phyloP scores from a whole-genome alignment of 2,888 invertebrate species.

The Patella ulyssiponensis region DNA sequence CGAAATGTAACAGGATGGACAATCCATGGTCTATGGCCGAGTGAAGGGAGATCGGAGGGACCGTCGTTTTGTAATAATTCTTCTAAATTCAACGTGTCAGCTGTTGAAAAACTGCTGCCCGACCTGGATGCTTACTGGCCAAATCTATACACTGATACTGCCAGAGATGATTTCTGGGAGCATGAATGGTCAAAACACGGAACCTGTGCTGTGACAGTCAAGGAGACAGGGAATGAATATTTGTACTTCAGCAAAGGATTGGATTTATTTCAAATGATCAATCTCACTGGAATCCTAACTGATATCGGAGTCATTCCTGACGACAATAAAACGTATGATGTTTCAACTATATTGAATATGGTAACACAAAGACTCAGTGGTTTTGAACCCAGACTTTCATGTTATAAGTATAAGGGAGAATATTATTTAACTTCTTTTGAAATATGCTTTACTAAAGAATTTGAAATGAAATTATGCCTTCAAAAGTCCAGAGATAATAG shows the following conservation, averaged over 20 bases:
- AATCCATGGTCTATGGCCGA: slow-evolving; percentile 2
- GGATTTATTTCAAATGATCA: not conserved
- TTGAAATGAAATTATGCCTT: not conserved
- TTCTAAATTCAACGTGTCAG: not conserved
- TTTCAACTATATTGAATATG: not conserved
- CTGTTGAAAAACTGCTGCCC: not conserved
- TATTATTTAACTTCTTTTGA: not conserved
- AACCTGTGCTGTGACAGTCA: not conserved
- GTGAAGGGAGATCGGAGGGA: not conserved
- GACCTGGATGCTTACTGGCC: not conserved
- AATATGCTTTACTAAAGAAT: not conserved
- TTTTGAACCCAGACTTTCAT: not conserved
- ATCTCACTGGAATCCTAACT: not conserved
- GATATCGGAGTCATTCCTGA: not conserved
- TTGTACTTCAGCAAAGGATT: not conserved
- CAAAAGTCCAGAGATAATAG: not conserved
- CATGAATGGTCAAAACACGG: not conserved
- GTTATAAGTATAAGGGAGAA: not conserved
- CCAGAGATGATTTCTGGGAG: not conserved
- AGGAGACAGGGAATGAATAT: not conserved
- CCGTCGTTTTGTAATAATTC: not conserved
- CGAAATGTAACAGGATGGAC: slow-evolving; percentile 1
- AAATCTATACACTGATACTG: not conserved
- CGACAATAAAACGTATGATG: not conserved
- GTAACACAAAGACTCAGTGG: not conserved